Percentiles rank a stretch among this genome's conserved stretches.
Conservation (phyloP, 2,888 invertebrate genomes). For the Meteorus colon region DNA sequence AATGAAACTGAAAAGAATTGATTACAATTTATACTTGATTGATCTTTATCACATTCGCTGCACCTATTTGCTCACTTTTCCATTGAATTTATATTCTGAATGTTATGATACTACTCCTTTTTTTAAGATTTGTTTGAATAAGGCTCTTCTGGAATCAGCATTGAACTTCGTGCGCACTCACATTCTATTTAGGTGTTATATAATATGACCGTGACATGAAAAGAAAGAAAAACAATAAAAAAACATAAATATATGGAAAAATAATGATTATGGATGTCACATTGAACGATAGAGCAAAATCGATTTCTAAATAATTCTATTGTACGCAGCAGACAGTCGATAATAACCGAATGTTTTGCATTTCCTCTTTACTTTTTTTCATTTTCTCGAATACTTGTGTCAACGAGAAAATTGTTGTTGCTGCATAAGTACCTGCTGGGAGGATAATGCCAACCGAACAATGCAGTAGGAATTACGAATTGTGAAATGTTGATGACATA, state of each 20-base stretch:
- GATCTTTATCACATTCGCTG: too few species aligned
- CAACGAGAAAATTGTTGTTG: neutral
- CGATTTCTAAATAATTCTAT: conserved; percentile 1
- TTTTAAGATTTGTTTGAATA: neutral
- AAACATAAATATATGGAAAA: neutral
- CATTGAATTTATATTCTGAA: too few species aligned
- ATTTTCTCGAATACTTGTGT: neutral
- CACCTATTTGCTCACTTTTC: too few species aligned
- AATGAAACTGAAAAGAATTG: neutral
- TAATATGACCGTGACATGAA: neutral
- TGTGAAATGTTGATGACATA: too few species aligned
- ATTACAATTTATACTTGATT: neutral
- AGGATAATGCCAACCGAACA: too few species aligned
- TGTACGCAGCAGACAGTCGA: neutral
- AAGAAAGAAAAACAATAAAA: neutral
- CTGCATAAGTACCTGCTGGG: neutral
- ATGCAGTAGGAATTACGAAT: too few species aligned
- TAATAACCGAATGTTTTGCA: neutral
- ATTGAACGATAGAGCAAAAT: neutral
- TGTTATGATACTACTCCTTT: neutral
- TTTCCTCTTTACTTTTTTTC: neutral
- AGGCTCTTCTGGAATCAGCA: neutral
- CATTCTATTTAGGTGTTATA: neutral
- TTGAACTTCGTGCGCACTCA: neutral
- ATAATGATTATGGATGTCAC: neutral